Evolutionary conservation across 2,797 vertebrate species (phyloP).

Genomic region (Myotis pilosus): DNA sequence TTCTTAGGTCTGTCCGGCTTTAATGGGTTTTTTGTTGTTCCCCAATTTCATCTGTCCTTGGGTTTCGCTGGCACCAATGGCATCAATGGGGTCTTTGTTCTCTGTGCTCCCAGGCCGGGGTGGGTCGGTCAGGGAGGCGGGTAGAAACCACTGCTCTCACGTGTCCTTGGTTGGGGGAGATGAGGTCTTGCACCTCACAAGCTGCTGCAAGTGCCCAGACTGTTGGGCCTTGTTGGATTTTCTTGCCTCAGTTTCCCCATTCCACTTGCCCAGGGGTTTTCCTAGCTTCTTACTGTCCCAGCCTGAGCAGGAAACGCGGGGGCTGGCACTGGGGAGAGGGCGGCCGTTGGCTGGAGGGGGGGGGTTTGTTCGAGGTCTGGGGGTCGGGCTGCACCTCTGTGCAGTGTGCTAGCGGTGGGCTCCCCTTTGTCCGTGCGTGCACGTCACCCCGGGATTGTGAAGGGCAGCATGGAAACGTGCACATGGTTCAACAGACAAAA

Average conservation of each 20-base stretch:
- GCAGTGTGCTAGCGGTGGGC: rapidly evolving
- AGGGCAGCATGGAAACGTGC: background rate
- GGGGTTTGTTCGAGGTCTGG: background rate
- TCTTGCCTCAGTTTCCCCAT: background rate
- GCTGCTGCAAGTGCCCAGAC: background rate
- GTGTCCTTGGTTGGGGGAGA: no score
- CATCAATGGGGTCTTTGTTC: background rate
- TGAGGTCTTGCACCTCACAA: background rate
- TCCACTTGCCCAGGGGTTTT: background rate
- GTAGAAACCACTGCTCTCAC: background rate
- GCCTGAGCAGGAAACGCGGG: background rate
- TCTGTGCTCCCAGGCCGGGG: no score
- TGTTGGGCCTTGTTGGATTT: no score
- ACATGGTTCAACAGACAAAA: background rate
- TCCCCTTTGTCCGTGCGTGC: background rate
- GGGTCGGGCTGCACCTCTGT: rapidly evolving
- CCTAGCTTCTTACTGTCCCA: background rate
- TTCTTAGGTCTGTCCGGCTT: no score
- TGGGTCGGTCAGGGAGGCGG: no score
- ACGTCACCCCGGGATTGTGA: no score
- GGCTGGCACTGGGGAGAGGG: background rate
- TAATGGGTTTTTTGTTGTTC: no score
- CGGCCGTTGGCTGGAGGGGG: background rate
- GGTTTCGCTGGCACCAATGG: background rate
- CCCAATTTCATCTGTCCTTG: background rate